Conservation (phyloP, 2,888 invertebrate genomes). For the Lepidochrysops patricia region DNA sequence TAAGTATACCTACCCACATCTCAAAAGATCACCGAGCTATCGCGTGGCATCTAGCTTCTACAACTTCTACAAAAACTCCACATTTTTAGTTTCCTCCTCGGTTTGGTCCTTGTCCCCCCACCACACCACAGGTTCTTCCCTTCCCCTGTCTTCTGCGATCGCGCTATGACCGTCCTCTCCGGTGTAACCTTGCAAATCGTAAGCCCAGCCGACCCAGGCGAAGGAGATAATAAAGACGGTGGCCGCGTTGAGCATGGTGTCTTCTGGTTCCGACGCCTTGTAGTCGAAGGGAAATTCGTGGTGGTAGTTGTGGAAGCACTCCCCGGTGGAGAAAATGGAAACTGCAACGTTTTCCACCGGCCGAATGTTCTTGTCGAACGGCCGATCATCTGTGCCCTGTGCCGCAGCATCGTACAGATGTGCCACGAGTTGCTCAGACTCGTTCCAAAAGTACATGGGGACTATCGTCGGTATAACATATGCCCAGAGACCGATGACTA, state of each 20-base stretch:
- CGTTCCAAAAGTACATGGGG: slow-evolving; percentile 77
- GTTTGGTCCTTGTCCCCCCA: slow-evolving; percentile 3
- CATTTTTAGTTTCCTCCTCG: slow-evolving; percentile 3
- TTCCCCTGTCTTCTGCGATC: slow-evolving; percentile 37
- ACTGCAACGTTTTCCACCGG: slow-evolving; percentile 33
- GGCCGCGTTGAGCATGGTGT: slow-evolving; percentile 50
- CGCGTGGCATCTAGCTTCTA: neutral
- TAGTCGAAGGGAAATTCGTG: slow-evolving; percentile 83
- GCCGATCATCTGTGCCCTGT: slow-evolving; percentile 73
- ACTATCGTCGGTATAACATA: slow-evolving; percentile 66
- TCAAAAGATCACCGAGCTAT: too few relatives aligned
- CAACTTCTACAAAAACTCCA: neutral
- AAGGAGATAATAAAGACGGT: slow-evolving; percentile 72
- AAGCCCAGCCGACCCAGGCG: slow-evolving; percentile 80
- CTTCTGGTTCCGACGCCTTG: slow-evolving; percentile 75
- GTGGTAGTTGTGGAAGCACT: slow-evolving; percentile 70
- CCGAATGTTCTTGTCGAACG: slow-evolving; percentile 51
- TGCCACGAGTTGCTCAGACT: slow-evolving; percentile 58
- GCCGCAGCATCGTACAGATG: slow-evolving; percentile 61
- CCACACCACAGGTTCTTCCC: slow-evolving; percentile 26
- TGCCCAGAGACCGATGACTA: slow-evolving; percentile 1
- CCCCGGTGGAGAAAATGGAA: slow-evolving; percentile 33
- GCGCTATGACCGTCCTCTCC: slow-evolving; percentile 34
- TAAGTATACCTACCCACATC: too few relatives aligned
- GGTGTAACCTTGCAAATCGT: slow-evolving; percentile 82